Evolutionary conservation across 2,113 vertebrate species (phyloP).

Genomic region (Nothoprocta perdicaria): DNA sequence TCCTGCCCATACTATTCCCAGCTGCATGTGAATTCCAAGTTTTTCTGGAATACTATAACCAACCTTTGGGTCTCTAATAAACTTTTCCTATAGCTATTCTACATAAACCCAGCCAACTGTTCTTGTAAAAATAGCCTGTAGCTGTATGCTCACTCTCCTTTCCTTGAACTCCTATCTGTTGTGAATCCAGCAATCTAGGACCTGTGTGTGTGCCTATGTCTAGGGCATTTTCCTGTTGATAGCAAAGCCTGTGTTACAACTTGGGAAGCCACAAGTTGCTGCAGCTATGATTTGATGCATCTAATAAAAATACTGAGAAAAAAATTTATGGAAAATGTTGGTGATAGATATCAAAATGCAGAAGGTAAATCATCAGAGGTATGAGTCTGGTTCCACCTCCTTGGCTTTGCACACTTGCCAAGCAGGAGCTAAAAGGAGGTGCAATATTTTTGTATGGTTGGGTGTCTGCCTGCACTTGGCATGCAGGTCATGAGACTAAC

Average conservation of each 20-base stretch:
- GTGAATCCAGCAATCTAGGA: not conserved
- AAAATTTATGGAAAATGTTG: not conserved
- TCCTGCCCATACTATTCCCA: not conserved
- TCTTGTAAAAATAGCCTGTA: not conserved
- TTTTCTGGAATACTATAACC: not conserved
- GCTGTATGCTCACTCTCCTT: not conserved
- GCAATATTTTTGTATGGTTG: not conserved
- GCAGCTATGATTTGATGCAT: not conserved
- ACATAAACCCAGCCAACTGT: not conserved
- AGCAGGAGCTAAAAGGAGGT: not conserved
- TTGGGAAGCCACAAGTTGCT: not conserved
- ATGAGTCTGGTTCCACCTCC: not conserved
- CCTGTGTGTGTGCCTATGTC: not conserved
- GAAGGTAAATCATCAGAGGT: not conserved
- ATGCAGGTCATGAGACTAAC: not conserved
- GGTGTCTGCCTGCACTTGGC: not conserved
- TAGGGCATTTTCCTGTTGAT: not conserved
- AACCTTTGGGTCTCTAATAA: not conserved
- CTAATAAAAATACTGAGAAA: not conserved
- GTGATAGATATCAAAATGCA: not conserved
- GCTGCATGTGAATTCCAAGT: not conserved
- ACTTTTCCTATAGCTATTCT: not conserved
- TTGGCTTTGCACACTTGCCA: not conserved
- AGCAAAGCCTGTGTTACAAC: not conserved
- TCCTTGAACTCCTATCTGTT: not conserved